Evolutionary conservation across 2,113 vertebrate genomes (phyloP).

Genomic region (Camelus bactrianus): DNA sequence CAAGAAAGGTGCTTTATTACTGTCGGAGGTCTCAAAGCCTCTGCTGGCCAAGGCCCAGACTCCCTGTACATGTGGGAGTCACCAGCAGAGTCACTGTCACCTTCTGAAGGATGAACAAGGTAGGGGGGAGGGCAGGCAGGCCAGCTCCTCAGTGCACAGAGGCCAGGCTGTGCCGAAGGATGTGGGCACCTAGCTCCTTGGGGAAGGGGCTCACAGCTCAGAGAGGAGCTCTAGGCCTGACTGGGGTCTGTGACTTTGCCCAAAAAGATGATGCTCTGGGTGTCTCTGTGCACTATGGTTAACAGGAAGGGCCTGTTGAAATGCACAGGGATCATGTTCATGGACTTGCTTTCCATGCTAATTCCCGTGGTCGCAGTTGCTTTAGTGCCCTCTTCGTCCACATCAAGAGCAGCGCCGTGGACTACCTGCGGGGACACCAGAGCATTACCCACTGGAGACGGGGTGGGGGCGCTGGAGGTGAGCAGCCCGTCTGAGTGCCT

Average conservation of each 20-base stretch:
- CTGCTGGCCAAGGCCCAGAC: accelerated
- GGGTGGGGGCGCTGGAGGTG: accelerated
- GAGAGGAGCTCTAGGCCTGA: not conserved
- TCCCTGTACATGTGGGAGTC: not conserved
- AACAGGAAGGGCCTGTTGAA: conserved; percentile 65
- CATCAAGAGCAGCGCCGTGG: conserved; percentile 27
- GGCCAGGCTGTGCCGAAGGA: not conserved
- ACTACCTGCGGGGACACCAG: conserved; percentile 34
- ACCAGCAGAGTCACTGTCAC: accelerated
- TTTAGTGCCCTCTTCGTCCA: conserved; percentile 45
- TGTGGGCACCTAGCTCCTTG: accelerated
- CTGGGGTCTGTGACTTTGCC: not conserved
- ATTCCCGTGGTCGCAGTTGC: not conserved
- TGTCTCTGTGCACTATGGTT: accelerated
- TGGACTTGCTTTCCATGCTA: not conserved
- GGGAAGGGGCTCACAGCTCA: accelerated
- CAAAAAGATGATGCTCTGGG: not conserved
- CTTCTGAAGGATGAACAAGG: too few relatives aligned
- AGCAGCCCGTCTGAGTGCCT: accelerated
- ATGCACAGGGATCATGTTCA: accelerated
- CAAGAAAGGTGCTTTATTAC: not conserved
- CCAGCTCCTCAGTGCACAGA: accelerated
- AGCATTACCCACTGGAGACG: accelerated
- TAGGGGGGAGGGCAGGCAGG: not conserved
- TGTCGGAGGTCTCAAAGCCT: accelerated